Base-by-base conservation (phyloP, 2,888 invertebrate genomes). In the Sabatieria punctata region DNA sequence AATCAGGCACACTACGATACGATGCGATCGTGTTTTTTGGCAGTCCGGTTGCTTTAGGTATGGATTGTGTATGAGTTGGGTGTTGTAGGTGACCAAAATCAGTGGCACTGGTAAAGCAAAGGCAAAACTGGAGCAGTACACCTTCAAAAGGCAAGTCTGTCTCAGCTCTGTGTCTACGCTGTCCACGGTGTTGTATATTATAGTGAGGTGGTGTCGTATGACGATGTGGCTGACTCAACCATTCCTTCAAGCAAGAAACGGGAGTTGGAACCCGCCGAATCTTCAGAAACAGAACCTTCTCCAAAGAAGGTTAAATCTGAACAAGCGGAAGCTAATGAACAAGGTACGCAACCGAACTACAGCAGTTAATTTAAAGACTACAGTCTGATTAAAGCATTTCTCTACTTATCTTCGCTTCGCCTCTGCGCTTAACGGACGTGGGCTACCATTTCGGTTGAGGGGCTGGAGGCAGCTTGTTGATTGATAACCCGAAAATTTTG, bases 61-160 rank as follows among this genome's bases (percentile, higher is more conserved):
- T 48, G 15, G 26, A 23, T 24, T n/a, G 27, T 39, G 15, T 13
- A 37, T 35, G 11, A 21, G 21, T 19, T 38, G 43, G 78, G 79
- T 75, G 57, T 61, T 61, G 30, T 54, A 67, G 67, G 61, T 81
- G 44, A 75, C 77, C 43, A 75, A 79, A 60, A 75, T 91, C 50
- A 85, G 85, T 56, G 91, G 89, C 2, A 82, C 84, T 0, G 85
- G 82, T 15, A 89, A 85, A 65, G 79, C 80, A 1, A 80, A 82
- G 61, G 80, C 82, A 1, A 85, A 83, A 65, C 85, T 86, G 64
- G 88, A 91, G 59, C 91, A 88, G 70, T 93, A 91, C 65, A 83
- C 86, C 57, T 78, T 78, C 54, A 78, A 78, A 68, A 78, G 78
- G 79, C 75, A 58, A 59, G 58, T 50, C 6, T 24, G 42, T 26